phyloP scores from a whole-genome alignment of 2,797 vertebrate species.

The Sebastolobus alascanus region DNA sequence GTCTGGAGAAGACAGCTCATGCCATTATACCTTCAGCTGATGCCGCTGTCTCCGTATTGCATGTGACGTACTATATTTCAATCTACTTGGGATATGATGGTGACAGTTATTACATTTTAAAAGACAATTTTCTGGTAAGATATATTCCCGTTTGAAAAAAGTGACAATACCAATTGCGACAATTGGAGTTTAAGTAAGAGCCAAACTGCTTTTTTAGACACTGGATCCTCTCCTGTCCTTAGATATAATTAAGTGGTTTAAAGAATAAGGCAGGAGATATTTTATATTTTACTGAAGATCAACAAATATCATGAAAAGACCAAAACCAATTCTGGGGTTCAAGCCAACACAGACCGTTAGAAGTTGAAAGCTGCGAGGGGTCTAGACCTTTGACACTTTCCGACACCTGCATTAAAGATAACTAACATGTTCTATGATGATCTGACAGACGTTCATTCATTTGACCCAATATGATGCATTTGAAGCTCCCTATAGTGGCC shows the following conservation, averaged over 20 bases:
- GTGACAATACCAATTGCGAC: slow-evolving; percentile 13
- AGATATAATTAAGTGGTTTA: neutral
- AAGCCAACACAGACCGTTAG: too few relatives aligned
- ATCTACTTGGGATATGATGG: slow-evolving; percentile 13
- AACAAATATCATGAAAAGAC: neutral
- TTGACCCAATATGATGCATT: too few relatives aligned
- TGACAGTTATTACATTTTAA: slow-evolving; percentile 52
- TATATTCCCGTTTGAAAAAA: slow-evolving; percentile 31
- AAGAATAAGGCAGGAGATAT: neutral
- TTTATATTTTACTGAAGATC: neutral
- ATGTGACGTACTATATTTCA: slow-evolving; percentile 32
- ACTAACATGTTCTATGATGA: too few relatives aligned
- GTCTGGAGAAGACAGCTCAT: slow-evolving; percentile 51
- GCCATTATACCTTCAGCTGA: slow-evolving; percentile 43
- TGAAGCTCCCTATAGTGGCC: too few relatives aligned
- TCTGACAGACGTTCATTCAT: too few relatives aligned
- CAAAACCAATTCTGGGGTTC: neutral
- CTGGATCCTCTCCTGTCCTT: neutral
- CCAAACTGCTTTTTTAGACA: slow-evolving; percentile 20
- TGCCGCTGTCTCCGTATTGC: slow-evolving; percentile 22
- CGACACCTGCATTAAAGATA: too few relatives aligned
- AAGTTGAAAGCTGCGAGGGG: too few relatives aligned
- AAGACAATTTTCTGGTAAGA: slow-evolving; percentile 26
- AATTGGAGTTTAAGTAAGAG: slow-evolving; percentile 35
- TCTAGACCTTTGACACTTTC: too few relatives aligned